Conservation (phyloP, 2,888 invertebrate genomes). For the Pimpla rufipes region DNA sequence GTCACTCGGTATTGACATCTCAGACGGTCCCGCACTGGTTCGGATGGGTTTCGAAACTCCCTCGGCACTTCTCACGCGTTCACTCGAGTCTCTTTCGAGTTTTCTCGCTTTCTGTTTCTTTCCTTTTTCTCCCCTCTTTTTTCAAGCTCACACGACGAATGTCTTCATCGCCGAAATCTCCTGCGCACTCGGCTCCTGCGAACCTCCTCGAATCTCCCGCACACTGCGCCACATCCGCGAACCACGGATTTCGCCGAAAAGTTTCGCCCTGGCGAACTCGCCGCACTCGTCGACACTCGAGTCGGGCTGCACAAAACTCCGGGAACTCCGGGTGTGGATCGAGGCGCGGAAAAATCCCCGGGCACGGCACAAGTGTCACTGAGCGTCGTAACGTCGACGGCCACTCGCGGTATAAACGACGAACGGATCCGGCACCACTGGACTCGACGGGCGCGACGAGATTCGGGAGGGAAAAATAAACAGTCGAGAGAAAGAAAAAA, state of each 20-base stretch:
- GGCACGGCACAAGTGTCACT: constrained; percentile 28
- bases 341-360: background rate
- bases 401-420: constrained; percentile 4
- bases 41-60: too few species aligned
- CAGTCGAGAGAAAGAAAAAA: background rate
- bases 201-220: constrained; percentile 7
- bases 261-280: constrained; percentile 7
- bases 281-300: constrained; percentile 3
- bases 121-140: background rate
- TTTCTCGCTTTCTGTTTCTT: too few species aligned
- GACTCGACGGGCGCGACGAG: background rate
- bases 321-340: background rate
- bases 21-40: constrained; percentile 15
- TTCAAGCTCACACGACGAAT: background rate
- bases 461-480: background rate
- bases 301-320: background rate
- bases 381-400: constrained; percentile 18
- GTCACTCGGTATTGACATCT: constrained; percentile 56
- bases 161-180: background rate
- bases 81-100: background rate
- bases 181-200: background rate
- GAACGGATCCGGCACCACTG: background rate
- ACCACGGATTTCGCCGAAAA: background rate
- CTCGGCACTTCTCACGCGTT: too few species aligned
- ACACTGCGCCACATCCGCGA: constrained; percentile 44